A percentile compares a stretch with the other conserved stretches of the same genome.
Evolutionary conservation across 2,113 vertebrate species (phyloP).

Genomic region (Poecile atricapillus): DNA sequence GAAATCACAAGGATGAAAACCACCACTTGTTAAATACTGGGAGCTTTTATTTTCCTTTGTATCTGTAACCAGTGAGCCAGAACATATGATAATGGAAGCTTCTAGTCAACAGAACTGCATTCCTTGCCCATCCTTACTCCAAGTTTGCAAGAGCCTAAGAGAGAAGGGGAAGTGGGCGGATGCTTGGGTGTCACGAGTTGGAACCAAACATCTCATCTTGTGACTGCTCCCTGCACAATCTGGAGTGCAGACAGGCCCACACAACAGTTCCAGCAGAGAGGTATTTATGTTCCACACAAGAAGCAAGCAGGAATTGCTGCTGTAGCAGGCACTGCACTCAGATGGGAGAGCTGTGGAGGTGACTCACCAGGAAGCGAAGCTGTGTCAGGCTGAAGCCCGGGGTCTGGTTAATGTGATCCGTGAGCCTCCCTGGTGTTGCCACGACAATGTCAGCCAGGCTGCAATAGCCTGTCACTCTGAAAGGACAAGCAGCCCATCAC

Average conservation of each 20-base stretch:
- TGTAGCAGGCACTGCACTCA: neutral
- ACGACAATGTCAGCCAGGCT: constrained; percentile 92
- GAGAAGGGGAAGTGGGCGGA: neutral
- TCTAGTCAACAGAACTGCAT: neutral
- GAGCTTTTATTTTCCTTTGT: neutral
- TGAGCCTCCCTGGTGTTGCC: constrained; percentile 91
- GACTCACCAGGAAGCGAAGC: constrained; percentile 89
- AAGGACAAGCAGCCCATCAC: neutral
- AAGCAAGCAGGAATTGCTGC: neutral
- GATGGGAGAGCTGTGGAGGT: neutral
- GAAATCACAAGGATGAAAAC: neutral
- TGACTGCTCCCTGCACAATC: neutral
- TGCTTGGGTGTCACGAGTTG: neutral
- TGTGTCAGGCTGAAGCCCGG: constrained; percentile 82
- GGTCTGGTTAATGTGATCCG: constrained; percentile 90
- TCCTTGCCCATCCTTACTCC: neutral
- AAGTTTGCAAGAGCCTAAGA: neutral
- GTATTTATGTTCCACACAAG: neutral
- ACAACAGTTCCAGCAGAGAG: neutral
- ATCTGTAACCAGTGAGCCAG: neutral
- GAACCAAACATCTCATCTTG: neutral
- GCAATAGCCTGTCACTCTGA: constrained; percentile 68
- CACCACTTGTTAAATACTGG: neutral
- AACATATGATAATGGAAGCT: neutral
- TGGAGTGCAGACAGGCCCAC: neutral